Conservation (phyloP, 2,888 invertebrate species). For the Dyspetes luteomarginatus region DNA sequence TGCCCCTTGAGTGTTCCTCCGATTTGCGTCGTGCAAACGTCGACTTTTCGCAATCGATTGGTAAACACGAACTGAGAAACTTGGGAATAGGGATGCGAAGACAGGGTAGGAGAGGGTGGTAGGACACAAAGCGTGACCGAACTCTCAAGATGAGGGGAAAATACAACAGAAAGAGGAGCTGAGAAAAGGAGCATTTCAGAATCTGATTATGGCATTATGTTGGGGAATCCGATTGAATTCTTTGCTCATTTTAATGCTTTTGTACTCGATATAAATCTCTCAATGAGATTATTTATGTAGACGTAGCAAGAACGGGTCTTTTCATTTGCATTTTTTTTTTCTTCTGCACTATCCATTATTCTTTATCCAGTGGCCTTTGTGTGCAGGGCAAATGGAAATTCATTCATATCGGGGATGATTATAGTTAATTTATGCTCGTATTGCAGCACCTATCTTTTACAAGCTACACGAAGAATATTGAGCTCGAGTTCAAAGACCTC, state of each 20-base stretch:
- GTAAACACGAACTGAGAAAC: constrained; percentile 1
- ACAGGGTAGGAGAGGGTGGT: not conserved
- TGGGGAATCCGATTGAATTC: not conserved
- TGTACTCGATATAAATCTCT: not conserved
- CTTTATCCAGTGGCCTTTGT: not conserved
- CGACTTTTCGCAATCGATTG: constrained; percentile 56
- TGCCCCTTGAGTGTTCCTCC: not conserved
- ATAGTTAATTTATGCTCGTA: constrained; percentile 1
- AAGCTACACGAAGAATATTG: constrained; percentile 12
- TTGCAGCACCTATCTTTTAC: constrained; percentile 15
- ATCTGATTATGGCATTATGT: not conserved
- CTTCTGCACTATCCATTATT: constrained; percentile 15
- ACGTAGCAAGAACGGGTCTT: too few relatives aligned
- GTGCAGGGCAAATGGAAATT: not conserved
- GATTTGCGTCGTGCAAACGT: constrained; percentile 7
- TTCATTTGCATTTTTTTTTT: constrained; percentile 3
- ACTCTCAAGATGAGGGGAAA: not conserved
- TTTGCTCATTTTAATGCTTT: not conserved
- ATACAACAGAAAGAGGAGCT: not conserved
- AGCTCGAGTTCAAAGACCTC: constrained; percentile 53
- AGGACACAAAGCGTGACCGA: not conserved
- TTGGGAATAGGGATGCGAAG: not conserved
- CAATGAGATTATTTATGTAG: not conserved
- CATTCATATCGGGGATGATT: not conserved
- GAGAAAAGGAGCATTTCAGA: not conserved